phyloP scores from a whole-genome alignment of 2,888 invertebrate species.

The Dasysyrphus albostriatus region DNA sequence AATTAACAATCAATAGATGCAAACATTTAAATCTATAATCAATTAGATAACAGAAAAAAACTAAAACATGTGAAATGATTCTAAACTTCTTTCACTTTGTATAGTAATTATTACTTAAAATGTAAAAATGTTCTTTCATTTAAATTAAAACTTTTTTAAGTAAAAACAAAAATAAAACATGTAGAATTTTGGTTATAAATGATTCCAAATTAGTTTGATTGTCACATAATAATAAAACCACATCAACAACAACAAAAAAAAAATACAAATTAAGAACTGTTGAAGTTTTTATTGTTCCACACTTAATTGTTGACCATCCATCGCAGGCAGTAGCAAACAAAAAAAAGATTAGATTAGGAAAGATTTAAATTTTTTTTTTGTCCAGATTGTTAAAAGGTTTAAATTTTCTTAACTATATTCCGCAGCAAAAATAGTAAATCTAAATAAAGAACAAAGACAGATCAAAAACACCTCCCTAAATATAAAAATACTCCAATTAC shows the following conservation, averaged over 20 bases:
- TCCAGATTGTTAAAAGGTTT: background rate
- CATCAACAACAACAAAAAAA: background rate
- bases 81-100: background rate
- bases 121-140: conserved; percentile 32
- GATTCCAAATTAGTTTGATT: conserved; percentile 60
- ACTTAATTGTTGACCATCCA: background rate
- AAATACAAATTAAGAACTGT: background rate
- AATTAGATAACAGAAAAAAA: conserved; percentile 5
- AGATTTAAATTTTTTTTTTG: background rate
- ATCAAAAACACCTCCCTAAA: background rate
- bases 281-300: conserved; percentile 16
- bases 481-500: conserved; percentile 39
- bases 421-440: background rate
- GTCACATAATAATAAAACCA: conserved; percentile 47
- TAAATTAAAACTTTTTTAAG: conserved; percentile 45
- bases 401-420: background rate
- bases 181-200: conserved; percentile 10
- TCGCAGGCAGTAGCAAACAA: conserved; percentile 10
- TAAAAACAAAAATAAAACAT: conserved; percentile 15
- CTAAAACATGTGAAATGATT: background rate
- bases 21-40: conserved; percentile 51
- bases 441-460: background rate
- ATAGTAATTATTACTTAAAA: conserved; percentile 23
- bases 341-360: background rate
- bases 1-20: background rate